Conservation (phyloP, 2,888 invertebrate genomes). For the Diaperis boleti region DNA sequence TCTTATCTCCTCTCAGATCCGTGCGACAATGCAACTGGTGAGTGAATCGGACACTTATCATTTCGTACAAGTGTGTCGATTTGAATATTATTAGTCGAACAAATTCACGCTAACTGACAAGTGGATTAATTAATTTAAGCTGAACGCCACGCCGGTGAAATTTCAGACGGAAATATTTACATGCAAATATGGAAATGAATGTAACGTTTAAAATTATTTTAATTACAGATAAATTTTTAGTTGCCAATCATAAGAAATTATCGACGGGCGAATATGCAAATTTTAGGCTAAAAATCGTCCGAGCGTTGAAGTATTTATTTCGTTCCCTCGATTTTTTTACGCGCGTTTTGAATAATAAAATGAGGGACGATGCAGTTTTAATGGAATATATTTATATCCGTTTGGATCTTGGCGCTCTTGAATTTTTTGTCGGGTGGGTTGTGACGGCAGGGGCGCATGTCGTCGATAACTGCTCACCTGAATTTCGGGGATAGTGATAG, state of each 20-base stretch:
- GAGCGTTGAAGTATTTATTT: conserved; percentile 2
- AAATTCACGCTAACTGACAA: conserved; percentile 8
- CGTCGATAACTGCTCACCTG: no score
- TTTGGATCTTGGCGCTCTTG: no score
- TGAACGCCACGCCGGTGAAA: neutral
- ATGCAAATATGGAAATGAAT: conserved; percentile 29
- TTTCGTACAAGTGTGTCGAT: neutral
- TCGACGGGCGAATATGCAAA: conserved; percentile 22
- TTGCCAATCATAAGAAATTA: conserved; percentile 30
- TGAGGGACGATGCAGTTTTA: no score
- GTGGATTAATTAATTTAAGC: conserved; percentile 14
- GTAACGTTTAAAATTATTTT: conserved; percentile 24
- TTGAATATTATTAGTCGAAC: conserved; percentile 4
- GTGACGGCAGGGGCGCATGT: no score
- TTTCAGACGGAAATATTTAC: conserved; percentile 20
- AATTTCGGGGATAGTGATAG: no score
- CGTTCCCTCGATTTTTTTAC: neutral
- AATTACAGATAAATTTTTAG: conserved; percentile 33
- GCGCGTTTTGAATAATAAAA: neutral
- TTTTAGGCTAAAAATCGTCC: neutral
- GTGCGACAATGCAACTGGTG: no score
- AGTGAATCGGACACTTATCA: conserved; percentile 22
- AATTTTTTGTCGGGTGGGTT: no score
- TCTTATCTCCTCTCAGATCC: no score
- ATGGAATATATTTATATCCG: no score